Evolutionary conservation across 1,140 invertebrate genomes (phyloP).

Genomic region (Drosophila tani): DNA sequence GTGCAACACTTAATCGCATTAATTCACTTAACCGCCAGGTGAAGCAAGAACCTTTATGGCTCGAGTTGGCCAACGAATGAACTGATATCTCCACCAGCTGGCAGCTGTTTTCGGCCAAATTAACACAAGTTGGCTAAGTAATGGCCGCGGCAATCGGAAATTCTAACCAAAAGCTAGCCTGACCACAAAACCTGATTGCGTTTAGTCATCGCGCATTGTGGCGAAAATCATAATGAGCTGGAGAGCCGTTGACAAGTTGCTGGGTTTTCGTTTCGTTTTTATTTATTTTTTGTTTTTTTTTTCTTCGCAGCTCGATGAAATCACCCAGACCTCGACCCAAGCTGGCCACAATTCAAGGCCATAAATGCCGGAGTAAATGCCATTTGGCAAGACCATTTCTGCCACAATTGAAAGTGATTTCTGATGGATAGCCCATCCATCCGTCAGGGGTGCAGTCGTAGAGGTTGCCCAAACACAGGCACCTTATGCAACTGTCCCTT

Average conservation of each 20-base stretch:
- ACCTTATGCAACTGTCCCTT: conserved; percentile 43
- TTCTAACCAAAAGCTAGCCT: conserved; percentile 49
- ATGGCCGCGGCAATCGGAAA: conserved; percentile 28
- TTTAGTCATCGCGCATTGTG: conserved; percentile 70
- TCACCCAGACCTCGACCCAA: conserved; percentile 54
- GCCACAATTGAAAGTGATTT: conserved; percentile 59
- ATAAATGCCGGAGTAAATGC: conserved; percentile 33
- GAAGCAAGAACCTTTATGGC: conserved; percentile 42
- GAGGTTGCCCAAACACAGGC: conserved; percentile 21
- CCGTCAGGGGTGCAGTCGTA: conserved; percentile 16
- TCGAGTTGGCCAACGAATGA: conserved; percentile 9
- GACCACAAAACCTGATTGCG: conserved; percentile 64
- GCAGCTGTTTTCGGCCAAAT: conserved; percentile 50
- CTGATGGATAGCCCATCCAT: conserved; percentile 31
- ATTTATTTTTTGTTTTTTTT: conserved; percentile 2
- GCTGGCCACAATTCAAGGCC: conserved; percentile 61
- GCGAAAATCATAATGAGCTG: conserved; percentile 74
- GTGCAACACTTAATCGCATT: conserved; percentile 53
- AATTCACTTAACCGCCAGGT: conserved; percentile 59
- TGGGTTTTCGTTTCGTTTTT: conserved; percentile 27
- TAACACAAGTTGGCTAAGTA: conserved; percentile 20
- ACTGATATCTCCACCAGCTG: conserved; percentile 17
- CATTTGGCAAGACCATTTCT: conserved; percentile 28
- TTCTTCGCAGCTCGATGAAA: conserved; percentile 59
- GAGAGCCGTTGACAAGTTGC: conserved; percentile 60